Evolutionary conservation across 2,113 vertebrate genomes (phyloP), one percentile per base, ranked within the genome.

Genomic region (Semicossyphus pulcher): DNA sequence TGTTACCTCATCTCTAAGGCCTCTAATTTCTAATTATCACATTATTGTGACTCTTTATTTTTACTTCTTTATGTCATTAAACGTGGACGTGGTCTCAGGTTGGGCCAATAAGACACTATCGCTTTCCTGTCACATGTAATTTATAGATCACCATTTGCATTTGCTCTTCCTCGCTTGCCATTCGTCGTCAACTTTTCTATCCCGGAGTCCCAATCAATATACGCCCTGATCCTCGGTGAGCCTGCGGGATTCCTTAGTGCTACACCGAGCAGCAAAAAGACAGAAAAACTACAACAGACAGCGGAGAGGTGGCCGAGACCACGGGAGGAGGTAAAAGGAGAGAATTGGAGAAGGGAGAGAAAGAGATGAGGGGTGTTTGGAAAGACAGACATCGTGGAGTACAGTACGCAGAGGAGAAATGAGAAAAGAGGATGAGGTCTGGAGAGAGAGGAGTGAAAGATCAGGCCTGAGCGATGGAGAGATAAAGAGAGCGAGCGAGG

Each of bases 71-170:
- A 62, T 48, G n/a, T 12, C 10, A 95, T 95, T 95, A 95, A 95
- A 96, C 94, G 94, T 94, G 94, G 93, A 94, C 90, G 94, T 93
- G 94, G 91, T 94, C 93, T 95, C 93, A 91, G 93, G 93, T 67
- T 93, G 92, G 93, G 91, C 93, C 93, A 95, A 93, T 95, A 90
- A 95, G 93, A 94, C 93, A 92, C 92, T 95, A 96, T 97, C 95
- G 95, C 95, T 96, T 97, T 96, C 91, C 96, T 96, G 95, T 97
- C 95, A 95, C 93, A 95, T 95, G 94, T 95, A 96, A 96, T 97
- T 96, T 96, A 96, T 96, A 95, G 64, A 94, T 95, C 94, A 96
- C 93, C 92, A 96, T 97, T 96, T 97, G 95, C 95, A 97, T 95
- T 93, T 89, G 92, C 88, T 94, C 92, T 90, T 94, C 93, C 93